Evolutionary conservation across 2,797 vertebrate species (phyloP), one percentile per base, ranked within the genome.

Genomic region (Acridotheres tristis): DNA sequence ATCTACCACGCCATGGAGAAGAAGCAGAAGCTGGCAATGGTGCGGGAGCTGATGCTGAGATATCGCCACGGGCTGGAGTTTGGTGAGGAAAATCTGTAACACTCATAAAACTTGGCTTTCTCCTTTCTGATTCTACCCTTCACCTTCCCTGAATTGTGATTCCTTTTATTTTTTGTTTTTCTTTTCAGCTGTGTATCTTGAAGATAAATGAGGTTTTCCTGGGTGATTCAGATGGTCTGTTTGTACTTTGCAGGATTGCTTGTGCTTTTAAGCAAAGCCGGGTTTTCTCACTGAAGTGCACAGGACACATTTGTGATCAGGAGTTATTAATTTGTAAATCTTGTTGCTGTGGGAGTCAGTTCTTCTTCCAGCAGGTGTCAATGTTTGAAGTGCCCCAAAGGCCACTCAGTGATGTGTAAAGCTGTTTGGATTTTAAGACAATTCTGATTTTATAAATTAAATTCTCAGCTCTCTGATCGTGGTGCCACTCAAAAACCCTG

Each of bases 51-150:
- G 82, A 99, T 99, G 98, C 83, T 98, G 38, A 98, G 99, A 96
- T 99, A 99, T 85, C 98, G 91, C 16, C 98, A 99, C 7, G 99
- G 99, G 22, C 95, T 99, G 42, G 98, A 98, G 93, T 99, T 99
- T 32, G 99, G 99, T 99, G 94, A 98, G 98, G 62, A 82, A 13
- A 75, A 47, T 12, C 38, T 21, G 22, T 9, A 32, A 22, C 0
- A 11, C 47, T 20, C 13, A 3, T n/a, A 43, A 30, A 57, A 3
- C 45, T 40, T 23, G 30, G 30, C 7, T 75, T 54, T 42, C 25
- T 72, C 26, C 45, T 73, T 55, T 55, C 4, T 36, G 9, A 14
- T 40, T 51, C 20, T 27, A 6, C 20, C 21, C 21, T 65, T 68
- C 15, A 14, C 16, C 2, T 1, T 26, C 34, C 22, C 34, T 55